phyloP scores from a whole-genome alignment of 2,888 invertebrate genomes.

The Diaphora mendica region DNA sequence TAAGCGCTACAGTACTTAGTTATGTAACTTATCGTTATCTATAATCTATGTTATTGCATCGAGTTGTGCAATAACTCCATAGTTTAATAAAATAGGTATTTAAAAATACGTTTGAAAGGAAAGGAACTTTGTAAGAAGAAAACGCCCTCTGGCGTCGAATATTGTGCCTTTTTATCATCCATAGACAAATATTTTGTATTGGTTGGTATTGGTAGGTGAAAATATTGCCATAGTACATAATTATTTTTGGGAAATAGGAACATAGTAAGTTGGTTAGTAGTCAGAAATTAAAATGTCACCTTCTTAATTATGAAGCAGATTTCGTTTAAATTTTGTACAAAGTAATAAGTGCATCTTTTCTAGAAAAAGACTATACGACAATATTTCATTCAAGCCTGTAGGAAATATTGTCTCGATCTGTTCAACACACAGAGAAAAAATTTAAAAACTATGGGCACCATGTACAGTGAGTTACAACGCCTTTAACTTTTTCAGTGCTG shows the following conservation, averaged over 20 bases:
- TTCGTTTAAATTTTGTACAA: neutral
- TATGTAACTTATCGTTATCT: neutral
- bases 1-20: neutral
- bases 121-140: neutral
- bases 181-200: neutral
- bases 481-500: too few relatives aligned
- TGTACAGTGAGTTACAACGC: too few relatives aligned
- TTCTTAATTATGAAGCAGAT: neutral
- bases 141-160: neutral
- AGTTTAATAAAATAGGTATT: neutral
- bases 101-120: neutral
- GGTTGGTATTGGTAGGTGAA: neutral
- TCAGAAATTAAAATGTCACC: too few relatives aligned
- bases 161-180: neutral
- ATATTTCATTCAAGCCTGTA: too few relatives aligned
- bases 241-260: neutral
- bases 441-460: too few relatives aligned
- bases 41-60: neutral
- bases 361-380: too few relatives aligned
- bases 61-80: neutral
- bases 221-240: constrained; percentile 1
- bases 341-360: neutral
- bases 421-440: too few relatives aligned
- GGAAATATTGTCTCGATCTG: too few relatives aligned
- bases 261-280: neutral